Base-by-base conservation (phyloP, 2,797 vertebrate species). In the Anableps anableps region DNA sequence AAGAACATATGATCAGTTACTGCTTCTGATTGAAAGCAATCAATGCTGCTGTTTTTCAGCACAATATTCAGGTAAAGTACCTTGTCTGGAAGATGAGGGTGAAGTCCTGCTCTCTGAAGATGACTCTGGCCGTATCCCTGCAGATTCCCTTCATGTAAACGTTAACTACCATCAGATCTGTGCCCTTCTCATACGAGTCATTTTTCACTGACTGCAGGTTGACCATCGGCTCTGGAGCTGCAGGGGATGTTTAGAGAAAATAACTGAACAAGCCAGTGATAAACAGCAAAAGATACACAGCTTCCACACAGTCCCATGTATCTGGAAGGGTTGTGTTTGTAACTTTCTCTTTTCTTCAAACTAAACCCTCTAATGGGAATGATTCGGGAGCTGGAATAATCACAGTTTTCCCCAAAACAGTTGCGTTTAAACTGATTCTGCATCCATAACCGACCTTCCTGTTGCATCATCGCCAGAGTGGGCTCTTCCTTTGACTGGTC, bases 91-190 rank as follows among this genome's bases (percentile, higher is more conserved):
- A 99, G 89, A 99, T 95, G 72, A 99, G 95, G 0, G 97, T 99
- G 94, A 99, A 99, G 93, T 99, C 98, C 85, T 99, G 98, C 60
- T 99, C 98, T 88, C 98, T 97, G 94, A 99, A 99, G 45, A 99
- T 95, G 88, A 99, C 98, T 81, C 95, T 96, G 77, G 97, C 97
- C 0, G 93, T 96, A 76, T 97, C 96, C 90, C 97, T 96, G 93
- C 96, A 95, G 92, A 99, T 97, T 84, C 96, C 97, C 90, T 99
- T 99, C 90, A 97, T 94, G 0, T 99, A 99, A 77, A 99, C 97
- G 0, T 99, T 99, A 6, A 99, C 99, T 81, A 99, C 98, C 95
- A 99, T 97, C n/a, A 98, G 94, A 90, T 99, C 98, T 0, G 97
- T 99, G 72, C 98, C 98, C 89, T 99, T 99, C 94, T 99, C 98